Percentiles rank a stretch among this genome's conserved stretches.
Conservation (phyloP, 2,797 vertebrate species). For the Tokudaia tokunoshimensis region DNA sequence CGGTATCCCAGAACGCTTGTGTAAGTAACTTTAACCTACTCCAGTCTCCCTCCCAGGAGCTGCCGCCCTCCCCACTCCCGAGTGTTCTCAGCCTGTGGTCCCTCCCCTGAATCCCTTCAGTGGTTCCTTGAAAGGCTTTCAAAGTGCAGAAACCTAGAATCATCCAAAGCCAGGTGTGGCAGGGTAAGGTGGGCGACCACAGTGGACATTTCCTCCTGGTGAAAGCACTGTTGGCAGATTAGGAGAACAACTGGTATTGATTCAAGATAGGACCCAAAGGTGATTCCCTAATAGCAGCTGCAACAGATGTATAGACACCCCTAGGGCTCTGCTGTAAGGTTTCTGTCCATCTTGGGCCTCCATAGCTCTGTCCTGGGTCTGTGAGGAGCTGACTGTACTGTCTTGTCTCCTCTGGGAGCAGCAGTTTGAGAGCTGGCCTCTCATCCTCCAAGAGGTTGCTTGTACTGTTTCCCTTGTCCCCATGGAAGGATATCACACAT, state of each 20-base stretch:
- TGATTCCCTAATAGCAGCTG: not conserved
- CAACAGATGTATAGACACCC: not conserved
- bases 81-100: not conserved
- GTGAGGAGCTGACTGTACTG: not conserved
- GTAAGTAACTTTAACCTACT: not conserved
- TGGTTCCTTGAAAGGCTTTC: constrained; percentile 16
- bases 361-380: not conserved
- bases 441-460: not conserved
- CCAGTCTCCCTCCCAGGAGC: not conserved
- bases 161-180: not conserved
- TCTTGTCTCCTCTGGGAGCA: not conserved
- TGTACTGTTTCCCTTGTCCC: not conserved
- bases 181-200: not conserved
- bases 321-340: not conserved
- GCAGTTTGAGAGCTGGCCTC: not conserved
- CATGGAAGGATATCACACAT: not conserved
- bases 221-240: not conserved
- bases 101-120: not conserved
- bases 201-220: not conserved
- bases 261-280: not conserved
- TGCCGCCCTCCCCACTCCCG: not conserved
- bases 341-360: not conserved
- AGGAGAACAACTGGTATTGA: not conserved
- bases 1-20: not conserved
- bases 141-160: not conserved